A percentile compares a stretch with the other conserved stretches of the same genome.
Conservation (phyloP, 2,888 invertebrate species). For the Agonopterix arenella region DNA sequence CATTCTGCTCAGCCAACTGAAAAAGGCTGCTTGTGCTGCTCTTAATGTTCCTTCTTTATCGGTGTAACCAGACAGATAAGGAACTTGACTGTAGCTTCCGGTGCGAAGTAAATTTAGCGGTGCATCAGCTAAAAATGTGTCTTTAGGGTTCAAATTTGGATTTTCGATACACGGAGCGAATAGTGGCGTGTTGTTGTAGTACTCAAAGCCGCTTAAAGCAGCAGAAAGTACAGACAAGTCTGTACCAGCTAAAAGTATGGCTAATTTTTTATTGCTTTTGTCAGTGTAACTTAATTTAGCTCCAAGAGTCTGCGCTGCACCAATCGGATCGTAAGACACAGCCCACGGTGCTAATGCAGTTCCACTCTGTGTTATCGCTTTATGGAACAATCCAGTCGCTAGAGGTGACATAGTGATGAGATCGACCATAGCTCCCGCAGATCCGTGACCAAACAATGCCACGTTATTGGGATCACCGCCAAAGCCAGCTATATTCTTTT, state of each 20-base stretch:
- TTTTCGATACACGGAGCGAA: conserved; percentile 65
- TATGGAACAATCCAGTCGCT: conserved; percentile 42
- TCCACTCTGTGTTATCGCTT: conserved; percentile 58
- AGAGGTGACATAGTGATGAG: conserved; percentile 49
- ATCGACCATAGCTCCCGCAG: conserved; percentile 80
- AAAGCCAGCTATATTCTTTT: conserved; percentile 83
- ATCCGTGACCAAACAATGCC: conserved; percentile 88
- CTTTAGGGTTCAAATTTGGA: conserved; percentile 23
- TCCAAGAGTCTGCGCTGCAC: conserved; percentile 41
- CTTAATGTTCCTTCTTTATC: conserved; percentile 56
- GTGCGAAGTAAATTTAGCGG: conserved; percentile 45
- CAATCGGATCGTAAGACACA: conserved; percentile 53
- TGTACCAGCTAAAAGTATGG: conserved; percentile 31
- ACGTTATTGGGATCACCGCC: conserved; percentile 86
- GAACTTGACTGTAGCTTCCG: conserved; percentile 48
- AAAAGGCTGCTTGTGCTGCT: conserved; percentile 36
- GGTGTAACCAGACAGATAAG: conserved; percentile 50
- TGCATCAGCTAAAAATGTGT: conserved; percentile 41
- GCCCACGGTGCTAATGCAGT: conserved; percentile 62
- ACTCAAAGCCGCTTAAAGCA: conserved; percentile 35
- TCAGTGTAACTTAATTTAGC: conserved; percentile 38
- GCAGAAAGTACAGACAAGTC: conserved; percentile 29
- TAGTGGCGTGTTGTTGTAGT: conserved; percentile 48
- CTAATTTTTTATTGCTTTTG: conserved; percentile 34
- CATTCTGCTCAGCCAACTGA: conserved; percentile 46